A percentile compares a stretch with the other conserved stretches of the same genome.
Evolutionary conservation across 2,113 vertebrate genomes (phyloP).

Genomic region (Calyptommatus sinebrachiatus): DNA sequence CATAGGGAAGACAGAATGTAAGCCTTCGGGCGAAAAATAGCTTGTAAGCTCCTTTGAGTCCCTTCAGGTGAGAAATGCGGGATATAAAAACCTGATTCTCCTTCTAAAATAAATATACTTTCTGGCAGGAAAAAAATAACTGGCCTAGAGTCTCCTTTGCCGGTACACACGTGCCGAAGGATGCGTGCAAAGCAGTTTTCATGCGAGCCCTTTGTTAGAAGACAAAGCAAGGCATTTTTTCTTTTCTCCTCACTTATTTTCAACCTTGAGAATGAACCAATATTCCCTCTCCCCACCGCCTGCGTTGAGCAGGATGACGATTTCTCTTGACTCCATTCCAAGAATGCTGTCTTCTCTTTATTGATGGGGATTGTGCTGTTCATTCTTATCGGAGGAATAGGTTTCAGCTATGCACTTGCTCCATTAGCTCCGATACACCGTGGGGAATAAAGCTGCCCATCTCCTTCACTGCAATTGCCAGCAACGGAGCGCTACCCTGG

Average conservation of each 20-base stretch:
- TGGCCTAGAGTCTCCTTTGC: background rate
- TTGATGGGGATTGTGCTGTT: slow-evolving; percentile 17
- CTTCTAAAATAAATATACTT: background rate
- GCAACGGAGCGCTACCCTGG: slow-evolving; percentile 29
- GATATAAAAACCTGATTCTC: no score
- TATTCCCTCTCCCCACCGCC: background rate
- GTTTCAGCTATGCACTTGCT: slow-evolving; percentile 29
- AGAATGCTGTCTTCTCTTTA: slow-evolving; percentile 21
- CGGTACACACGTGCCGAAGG: background rate
- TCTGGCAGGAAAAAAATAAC: background rate
- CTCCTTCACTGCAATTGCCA: slow-evolving; percentile 22
- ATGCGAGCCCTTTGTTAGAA: background rate
- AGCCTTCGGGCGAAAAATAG: no score
- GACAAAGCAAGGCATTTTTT: background rate
- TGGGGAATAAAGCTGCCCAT: slow-evolving; percentile 38
- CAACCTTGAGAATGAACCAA: slow-evolving; percentile 10
- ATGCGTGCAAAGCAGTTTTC: background rate
- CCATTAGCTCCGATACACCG: slow-evolving; percentile 36
- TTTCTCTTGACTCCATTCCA: slow-evolving; percentile 35
- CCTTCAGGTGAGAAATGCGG: no score
- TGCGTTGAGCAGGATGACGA: slow-evolving; percentile 13
- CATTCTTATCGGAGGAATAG: slow-evolving; percentile 33
- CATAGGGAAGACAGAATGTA: no score
- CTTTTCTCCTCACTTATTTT: slow-evolving; percentile 5
- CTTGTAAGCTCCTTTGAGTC: no score